Conservation (phyloP, 1,140 invertebrate species). For the Amyelois transitella region DNA sequence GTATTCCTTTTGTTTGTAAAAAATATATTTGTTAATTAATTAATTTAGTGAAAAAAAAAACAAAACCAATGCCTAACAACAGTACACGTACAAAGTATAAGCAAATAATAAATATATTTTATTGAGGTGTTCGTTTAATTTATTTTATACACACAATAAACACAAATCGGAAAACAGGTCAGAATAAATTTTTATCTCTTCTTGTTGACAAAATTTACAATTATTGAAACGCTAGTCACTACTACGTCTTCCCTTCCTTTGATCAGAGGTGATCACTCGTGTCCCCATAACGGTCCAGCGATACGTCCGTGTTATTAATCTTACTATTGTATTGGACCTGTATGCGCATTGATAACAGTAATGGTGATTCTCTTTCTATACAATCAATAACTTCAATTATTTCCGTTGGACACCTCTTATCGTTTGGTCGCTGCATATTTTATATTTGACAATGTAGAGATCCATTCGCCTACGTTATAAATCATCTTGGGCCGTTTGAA, state of each 20-base stretch:
- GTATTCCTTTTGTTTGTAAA: too few species aligned
- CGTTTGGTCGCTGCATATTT: constrained; percentile 3
- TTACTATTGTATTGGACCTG: constrained; percentile 63
- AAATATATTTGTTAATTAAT: not conserved
- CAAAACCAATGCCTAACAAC: too few species aligned
- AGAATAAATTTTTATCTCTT: too few species aligned
- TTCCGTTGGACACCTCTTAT: constrained; percentile 50
- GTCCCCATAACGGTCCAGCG: constrained; percentile 53
- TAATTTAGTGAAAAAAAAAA: not conserved
- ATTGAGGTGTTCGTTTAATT: too few species aligned
- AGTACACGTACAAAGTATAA: too few species aligned
- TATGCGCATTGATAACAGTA: constrained; percentile 61
- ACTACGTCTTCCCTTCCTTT: not conserved
- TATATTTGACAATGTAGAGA: not conserved
- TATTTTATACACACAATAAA: too few species aligned
- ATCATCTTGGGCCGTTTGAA: not conserved
- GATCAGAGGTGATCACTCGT: constrained; percentile 39
- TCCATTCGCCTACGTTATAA: not conserved
- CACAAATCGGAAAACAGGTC: too few species aligned
- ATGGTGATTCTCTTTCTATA: constrained; percentile 49
- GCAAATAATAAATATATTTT: too few species aligned
- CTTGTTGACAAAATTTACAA: too few species aligned
- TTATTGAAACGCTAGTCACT: too few species aligned
- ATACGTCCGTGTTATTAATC: constrained; percentile 67
- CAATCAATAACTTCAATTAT: constrained; percentile 61